Base-by-base conservation (phyloP, 1,140 invertebrate genomes). In the Drosophila repletoides region DNA sequence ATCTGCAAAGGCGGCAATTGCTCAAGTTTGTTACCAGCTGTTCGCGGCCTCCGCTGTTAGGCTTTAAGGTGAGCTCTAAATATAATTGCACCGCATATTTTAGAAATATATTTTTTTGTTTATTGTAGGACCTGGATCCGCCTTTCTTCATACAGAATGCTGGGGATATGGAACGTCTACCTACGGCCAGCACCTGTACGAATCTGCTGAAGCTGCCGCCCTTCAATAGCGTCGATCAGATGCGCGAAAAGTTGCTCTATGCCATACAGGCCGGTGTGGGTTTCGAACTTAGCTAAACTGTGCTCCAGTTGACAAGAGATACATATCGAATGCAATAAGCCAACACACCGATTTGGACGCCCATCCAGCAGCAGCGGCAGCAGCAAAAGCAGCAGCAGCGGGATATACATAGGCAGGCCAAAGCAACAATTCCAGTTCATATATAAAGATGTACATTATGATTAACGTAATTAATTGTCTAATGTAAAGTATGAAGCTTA, bases 21-120 rank as follows among this genome's bases (percentile, higher is more conserved):
- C 91, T 99, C 0, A 98, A 98, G 91, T 99, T 99, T 93, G 97
- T 99, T 3, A 99, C 98, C 0, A 98, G 97, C 88, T 99, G 97
- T 83, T 99, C 98, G 0, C 91, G 97, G 72, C 97, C 98, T n/a
- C 98, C 98, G 2, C 91, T 99, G n/a, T 91, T 99, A 14, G 98
- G 98, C 9, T 99, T 99, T 88, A 99, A 98, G 93, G 97, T 95
- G 90, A 61, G 40, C 59, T 43, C 1, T 15, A n/a, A 31, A 33
- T 10, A 15, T 14, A 12, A n/a, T n/a, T 38, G 12, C 9, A 6
- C 4, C n/a, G 1, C 14, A 10, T 9, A 22, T 4, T 22, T 6
- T 6, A 22, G n/a, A 31, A 2, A 49, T 53, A 14, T 7, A 34
- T 51, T 40, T 55, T 3, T 9, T 33, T 22, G 56, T 0, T 29